Percentiles rank a stretch among this genome's conserved stretches.
These are phyloP conservation scores for Diorhabda sublineata DNA, from an alignment of 1,140 invertebrate genomes.

Conservation along the genomic window DNA sequence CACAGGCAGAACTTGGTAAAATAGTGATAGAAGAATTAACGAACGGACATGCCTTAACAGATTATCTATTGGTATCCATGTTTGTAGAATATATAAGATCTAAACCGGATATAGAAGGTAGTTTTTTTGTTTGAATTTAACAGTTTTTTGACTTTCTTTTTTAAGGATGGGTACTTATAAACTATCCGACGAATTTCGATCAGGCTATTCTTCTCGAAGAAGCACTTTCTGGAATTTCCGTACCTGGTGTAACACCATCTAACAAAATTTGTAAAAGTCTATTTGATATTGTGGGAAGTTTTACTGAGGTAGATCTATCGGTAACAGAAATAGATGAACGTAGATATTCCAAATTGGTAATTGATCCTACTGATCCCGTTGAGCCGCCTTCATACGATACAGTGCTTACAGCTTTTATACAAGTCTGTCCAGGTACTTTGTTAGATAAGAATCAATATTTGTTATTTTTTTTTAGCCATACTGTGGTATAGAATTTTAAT, in stretches of 20 bases:
- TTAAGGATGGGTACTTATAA: slow-evolving; percentile 58
- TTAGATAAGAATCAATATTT: not conserved
- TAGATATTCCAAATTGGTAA: slow-evolving; percentile 29
- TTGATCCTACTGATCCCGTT: slow-evolving; percentile 22
- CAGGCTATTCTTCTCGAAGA: slow-evolving; percentile 57
- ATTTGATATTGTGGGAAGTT: not conserved
- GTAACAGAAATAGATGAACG: not conserved
- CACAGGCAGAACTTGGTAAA: slow-evolving; percentile 53
- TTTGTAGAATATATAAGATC: slow-evolving; percentile 58
- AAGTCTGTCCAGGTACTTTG: slow-evolving; percentile 31
- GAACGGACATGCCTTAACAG: slow-evolving; percentile 51
- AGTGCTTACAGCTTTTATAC: slow-evolving; percentile 55
- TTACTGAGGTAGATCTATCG: not conserved
- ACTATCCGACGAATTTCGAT: slow-evolving; percentile 56
- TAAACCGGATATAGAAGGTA: slow-evolving; percentile 48
- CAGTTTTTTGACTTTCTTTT: slow-evolving; percentile 13
- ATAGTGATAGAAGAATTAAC: slow-evolving; percentile 52
- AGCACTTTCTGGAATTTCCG: slow-evolving; percentile 28
- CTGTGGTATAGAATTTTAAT: too few relatives aligned
- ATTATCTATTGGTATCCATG: slow-evolving; percentile 53
- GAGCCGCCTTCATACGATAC: slow-evolving; percentile 44
- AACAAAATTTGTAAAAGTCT: slow-evolving; percentile 10
- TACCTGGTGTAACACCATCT: slow-evolving; percentile 6
- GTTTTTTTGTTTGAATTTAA: not conserved
- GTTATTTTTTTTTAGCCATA: not conserved